A percentile compares a stretch with the other conserved stretches of the same genome.
phyloP scores from a whole-genome alignment of 2,113 vertebrate genomes.

The Pogona vitticeps region DNA sequence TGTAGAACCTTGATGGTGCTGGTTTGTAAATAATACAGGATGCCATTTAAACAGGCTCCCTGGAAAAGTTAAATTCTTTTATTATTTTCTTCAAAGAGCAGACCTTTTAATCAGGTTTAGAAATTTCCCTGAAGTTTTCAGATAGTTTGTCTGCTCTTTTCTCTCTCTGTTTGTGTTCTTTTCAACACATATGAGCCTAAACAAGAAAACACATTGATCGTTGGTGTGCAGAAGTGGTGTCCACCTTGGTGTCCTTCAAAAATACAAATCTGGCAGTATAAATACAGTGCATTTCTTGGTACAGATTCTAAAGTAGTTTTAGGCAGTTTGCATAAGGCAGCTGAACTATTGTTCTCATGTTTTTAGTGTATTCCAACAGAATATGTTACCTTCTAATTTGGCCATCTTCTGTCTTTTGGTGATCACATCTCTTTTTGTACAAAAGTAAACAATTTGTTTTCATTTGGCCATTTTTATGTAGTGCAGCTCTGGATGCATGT shows the following conservation, averaged over 20 bases:
- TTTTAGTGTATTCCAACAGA: not conserved
- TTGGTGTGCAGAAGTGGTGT: too few relatives aligned
- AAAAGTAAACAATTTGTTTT: slow-evolving; percentile 12
- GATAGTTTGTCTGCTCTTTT: not conserved
- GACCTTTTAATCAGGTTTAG: not conserved
- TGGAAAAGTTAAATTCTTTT: too few relatives aligned
- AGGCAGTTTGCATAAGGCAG: not conserved
- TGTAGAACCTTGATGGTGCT: not conserved
- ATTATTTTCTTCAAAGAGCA: not conserved
- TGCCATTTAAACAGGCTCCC: not conserved
- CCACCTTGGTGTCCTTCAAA: too few relatives aligned
- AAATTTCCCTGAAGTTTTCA: too few relatives aligned
- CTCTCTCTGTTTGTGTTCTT: not conserved
- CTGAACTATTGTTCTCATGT: not conserved
- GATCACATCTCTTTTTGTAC: not conserved
- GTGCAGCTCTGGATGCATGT: not conserved
- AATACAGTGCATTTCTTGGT: not conserved
- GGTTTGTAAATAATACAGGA: not conserved
- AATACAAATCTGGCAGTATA: not conserved
- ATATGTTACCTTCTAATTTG: slow-evolving; percentile 27
- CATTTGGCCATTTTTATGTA: not conserved
- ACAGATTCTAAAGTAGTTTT: not conserved
- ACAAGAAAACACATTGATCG: too few relatives aligned
- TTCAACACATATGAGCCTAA: not conserved
- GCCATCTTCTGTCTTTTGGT: slow-evolving; percentile 25